These are phyloP conservation scores for Oscheius sp. DNA, from an alignment of 2,888 invertebrate genomes.

Conservation along the genomic window DNA sequence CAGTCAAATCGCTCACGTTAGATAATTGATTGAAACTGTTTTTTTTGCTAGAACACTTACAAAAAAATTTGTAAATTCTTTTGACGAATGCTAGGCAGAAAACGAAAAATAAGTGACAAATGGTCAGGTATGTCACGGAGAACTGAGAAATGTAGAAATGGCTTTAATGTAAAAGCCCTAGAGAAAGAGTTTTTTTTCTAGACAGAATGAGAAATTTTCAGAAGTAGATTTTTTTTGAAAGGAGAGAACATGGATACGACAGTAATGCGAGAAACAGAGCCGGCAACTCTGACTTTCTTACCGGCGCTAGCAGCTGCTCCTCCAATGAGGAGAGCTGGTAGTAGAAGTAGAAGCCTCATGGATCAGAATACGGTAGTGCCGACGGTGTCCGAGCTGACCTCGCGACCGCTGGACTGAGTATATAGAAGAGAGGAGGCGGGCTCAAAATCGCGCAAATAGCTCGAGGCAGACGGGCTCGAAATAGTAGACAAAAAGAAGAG, in stretches of 20 bases:
- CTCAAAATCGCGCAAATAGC: slow-evolving; percentile 38
- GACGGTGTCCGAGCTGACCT: slow-evolving; percentile 27
- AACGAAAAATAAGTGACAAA: no score
- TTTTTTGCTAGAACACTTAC: not conserved
- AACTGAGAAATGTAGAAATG: no score
- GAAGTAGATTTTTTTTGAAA: no score
- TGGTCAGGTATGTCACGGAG: no score
- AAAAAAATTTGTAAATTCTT: not conserved
- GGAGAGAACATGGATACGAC: not conserved
- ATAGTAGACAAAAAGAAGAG: slow-evolving; percentile 33
- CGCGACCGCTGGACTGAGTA: slow-evolving; percentile 31
- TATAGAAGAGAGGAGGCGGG: slow-evolving; percentile 32
- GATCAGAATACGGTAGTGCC: slow-evolving; percentile 34
- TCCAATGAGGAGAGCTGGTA: slow-evolving; percentile 30
- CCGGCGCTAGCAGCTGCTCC: slow-evolving; percentile 30
- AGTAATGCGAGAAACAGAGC: not conserved
- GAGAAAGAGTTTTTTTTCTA: no score
- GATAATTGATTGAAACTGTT: slow-evolving; percentile 6
- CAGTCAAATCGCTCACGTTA: slow-evolving; percentile 16
- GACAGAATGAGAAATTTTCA: no score
- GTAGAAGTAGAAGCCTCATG: slow-evolving; percentile 31
- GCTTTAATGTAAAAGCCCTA: no score
- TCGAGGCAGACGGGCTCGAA: slow-evolving; percentile 34
- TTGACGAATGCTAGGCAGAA: no score
- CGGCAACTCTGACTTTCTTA: slow-evolving; percentile 13